Base-by-base conservation (phyloP, 1,140 invertebrate genomes). In the Cataglyphis hispanica region DNA sequence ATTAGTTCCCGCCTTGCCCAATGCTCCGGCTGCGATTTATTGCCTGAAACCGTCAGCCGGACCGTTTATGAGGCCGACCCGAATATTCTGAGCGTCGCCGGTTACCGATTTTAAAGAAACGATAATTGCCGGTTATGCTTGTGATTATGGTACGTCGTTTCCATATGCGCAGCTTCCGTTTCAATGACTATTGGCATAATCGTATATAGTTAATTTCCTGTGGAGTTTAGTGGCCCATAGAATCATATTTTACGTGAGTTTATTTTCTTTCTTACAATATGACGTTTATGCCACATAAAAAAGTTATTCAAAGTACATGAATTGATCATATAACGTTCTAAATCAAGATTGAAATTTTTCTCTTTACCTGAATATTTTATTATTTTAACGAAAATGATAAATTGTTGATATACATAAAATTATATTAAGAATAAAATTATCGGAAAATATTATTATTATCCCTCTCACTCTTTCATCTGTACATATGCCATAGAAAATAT, bases 1-100 rank as follows among this genome's bases (percentile, higher is more conserved):
- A 91, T 91, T 91, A 91, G 83, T 89, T 91, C 74, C 90, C 86
- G 87, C 86, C 89, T 91, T 89, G 89, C 77, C 85, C 87, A 89
- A 89, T 86, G 63, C 85, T n/a, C 86, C 22, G 56, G 34, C 72
- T 40, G 53, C 85, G 84, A 90, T 90, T 90, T 90, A 90, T 86
- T 85, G 69, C 60, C 72, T 43, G 72, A 86, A 88, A 87, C 81
- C 74, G 86, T 88, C 89, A 72, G 85, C 50, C 61, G 61, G 72
- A 31, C 19, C 83, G 67, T 80, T 89, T 88, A 86, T 77, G 85
- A 86, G 67, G 27, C 63, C 56, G 63, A 46, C 46, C 37, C 40
- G 70, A 88, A 88, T 86, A 56, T 50, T 50, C 69, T 56, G 88
- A 77, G 40, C 66, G 67, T 53, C 58, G 66, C 40, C 64, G 76